These are phyloP conservation scores for Menidia beryllina DNA, from an alignment of 2,113 vertebrate species.

Conservation along the genomic window DNA sequence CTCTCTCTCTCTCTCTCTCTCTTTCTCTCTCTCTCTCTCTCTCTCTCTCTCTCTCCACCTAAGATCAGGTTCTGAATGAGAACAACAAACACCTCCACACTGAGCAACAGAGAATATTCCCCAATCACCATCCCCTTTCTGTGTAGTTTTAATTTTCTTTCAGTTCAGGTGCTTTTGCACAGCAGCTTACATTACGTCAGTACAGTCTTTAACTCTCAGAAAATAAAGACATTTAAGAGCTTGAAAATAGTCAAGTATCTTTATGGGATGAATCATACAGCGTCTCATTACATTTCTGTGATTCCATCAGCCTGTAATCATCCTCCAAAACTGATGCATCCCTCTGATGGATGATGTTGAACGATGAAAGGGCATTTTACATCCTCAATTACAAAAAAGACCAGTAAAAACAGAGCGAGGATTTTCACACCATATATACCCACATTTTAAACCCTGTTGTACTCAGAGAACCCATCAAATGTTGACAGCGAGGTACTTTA, in stretches of 20 bases:
- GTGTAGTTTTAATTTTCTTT: constrained; percentile 4
- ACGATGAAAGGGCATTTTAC: background rate
- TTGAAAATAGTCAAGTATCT: background rate
- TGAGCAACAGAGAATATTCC: constrained; percentile 15
- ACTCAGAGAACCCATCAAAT: too few relatives aligned
- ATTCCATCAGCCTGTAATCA: background rate
- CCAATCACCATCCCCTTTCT: constrained; percentile 7
- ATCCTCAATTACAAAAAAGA: too few relatives aligned
- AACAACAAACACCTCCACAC: constrained; percentile 38
- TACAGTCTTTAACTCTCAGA: background rate
- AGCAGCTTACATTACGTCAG: constrained; percentile 7
- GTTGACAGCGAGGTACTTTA: too few relatives aligned
- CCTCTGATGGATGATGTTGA: background rate
- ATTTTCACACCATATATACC: too few relatives aligned
- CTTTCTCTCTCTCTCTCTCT: constrained; percentile 5
- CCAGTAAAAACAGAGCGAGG: too few relatives aligned
- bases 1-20: constrained; percentile 29
- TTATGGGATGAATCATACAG: background rate
- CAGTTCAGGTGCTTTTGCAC: constrained; percentile 17
- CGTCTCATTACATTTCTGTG: background rate
- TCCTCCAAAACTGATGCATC: background rate
- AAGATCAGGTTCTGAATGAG: constrained; percentile 26
- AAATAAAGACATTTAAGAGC: background rate
- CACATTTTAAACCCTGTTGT: too few relatives aligned
- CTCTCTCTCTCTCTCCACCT: too few relatives aligned